A percentile compares a stretch with the other conserved stretches of the same genome.
These are phyloP conservation scores for Notodonta dromedarius DNA, from an alignment of 2,888 invertebrate species.

Conservation along the genomic window DNA sequence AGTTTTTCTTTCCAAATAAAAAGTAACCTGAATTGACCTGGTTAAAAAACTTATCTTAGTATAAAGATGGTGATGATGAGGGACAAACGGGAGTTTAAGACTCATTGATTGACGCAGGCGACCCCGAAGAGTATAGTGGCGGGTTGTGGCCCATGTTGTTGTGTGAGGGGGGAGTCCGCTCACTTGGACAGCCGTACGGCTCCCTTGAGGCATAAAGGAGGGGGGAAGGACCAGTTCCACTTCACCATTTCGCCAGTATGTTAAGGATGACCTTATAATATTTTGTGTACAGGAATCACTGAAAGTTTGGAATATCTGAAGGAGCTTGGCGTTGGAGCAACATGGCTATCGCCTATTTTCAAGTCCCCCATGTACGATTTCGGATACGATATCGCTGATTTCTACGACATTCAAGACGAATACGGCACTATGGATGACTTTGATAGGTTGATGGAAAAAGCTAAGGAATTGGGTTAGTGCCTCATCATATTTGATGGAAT, in stretches of 20 bases:
- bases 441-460: constrained; percentile 82
- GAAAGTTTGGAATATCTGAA: constrained; percentile 86
- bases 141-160: no score
- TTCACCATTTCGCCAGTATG: background rate
- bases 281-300: constrained; percentile 80
- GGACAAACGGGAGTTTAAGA: no score
- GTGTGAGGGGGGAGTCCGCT: no score
- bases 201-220: no score
- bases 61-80: no score
- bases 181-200: no score
- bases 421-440: constrained; percentile 91
- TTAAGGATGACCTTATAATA: background rate
- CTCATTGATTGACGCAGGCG: no score
- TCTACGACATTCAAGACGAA: constrained; percentile 86
- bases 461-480: constrained; percentile 77
- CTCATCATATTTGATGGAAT: no score
- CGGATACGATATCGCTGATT: constrained; percentile 92
- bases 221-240: no score
- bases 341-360: constrained; percentile 91
- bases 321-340: constrained; percentile 87
- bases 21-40: no score
- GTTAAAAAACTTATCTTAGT: background rate
- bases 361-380: constrained; percentile 91
- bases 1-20: no score
- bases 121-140: no score